Evolutionary conservation across 2,797 vertebrate genomes (phyloP).

Genomic region (Octomys mimax): DNA sequence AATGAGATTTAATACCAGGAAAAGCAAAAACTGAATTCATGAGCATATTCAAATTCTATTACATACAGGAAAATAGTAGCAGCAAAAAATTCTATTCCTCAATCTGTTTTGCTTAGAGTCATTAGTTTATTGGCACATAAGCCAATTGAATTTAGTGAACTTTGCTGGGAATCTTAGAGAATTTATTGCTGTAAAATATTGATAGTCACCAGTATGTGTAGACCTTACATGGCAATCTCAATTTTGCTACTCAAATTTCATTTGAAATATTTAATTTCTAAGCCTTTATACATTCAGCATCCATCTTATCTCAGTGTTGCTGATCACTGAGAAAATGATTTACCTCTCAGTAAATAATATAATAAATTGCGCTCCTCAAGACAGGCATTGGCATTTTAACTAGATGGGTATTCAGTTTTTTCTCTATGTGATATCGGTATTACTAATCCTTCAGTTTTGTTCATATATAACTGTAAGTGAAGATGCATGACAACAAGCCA

Average conservation of each 20-base stretch:
- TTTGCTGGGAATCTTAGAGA: not conserved
- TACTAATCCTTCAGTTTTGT: not conserved
- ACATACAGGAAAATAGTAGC: not conserved
- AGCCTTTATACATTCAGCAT: not conserved
- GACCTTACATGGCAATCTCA: not conserved
- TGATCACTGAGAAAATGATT: not conserved
- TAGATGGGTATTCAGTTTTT: not conserved
- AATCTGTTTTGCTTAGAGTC: not conserved
- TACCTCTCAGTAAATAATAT: not conserved
- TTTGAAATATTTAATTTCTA: conserved; percentile 5
- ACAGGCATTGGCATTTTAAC: not conserved
- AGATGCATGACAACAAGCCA: not conserved
- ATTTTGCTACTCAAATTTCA: not conserved
- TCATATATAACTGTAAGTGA: not conserved
- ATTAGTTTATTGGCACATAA: not conserved
- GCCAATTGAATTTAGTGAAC: not conserved
- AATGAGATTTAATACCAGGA: not conserved
- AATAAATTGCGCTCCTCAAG: not conserved
- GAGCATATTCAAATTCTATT: not conserved
- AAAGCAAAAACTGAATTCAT: not conserved
- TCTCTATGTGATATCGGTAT: not conserved
- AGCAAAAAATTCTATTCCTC: not conserved
- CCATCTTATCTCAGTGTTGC: not conserved
- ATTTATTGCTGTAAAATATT: not conserved
- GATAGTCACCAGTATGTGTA: not conserved